These are phyloP conservation scores for Oikopleura dioica DNA, from an alignment of 23 tunicate genomes.

Conservation along the genomic window DNA sequence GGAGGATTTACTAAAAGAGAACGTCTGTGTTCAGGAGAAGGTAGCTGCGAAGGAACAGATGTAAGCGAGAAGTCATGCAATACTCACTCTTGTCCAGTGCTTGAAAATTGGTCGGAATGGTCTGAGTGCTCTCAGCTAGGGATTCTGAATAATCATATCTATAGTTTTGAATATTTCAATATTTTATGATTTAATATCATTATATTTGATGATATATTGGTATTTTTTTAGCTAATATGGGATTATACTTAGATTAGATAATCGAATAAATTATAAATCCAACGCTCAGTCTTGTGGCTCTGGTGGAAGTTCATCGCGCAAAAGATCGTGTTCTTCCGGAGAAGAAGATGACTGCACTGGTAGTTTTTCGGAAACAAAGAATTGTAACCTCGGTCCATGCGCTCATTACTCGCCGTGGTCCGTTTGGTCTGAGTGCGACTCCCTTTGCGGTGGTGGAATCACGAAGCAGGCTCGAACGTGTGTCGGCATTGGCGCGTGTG, in stretches of 20 bases:
- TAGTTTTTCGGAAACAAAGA: not conserved
- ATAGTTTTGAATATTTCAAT: too few relatives aligned
- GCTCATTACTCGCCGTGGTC: not conserved
- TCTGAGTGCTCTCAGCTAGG: too few relatives aligned
- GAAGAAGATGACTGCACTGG: not conserved
- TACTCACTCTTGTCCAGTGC: not conserved
- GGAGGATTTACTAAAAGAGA: not conserved
- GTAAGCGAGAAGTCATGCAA: not conserved
- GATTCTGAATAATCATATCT: too few relatives aligned
- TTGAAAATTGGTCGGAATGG: not conserved
- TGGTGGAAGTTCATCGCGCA: not conserved
- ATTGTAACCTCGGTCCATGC: not conserved
- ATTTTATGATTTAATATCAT: too few relatives aligned
- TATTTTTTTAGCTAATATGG: too few relatives aligned
- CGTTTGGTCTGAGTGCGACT: not conserved
- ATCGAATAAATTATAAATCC: too few relatives aligned
- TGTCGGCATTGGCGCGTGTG: not conserved
- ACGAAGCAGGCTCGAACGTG: not conserved
- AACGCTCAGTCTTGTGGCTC: not conserved
- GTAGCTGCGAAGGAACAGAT: not conserved
- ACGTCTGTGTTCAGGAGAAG: not conserved
- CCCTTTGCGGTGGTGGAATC: not conserved
- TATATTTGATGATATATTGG: too few relatives aligned
- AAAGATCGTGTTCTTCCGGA: not conserved
- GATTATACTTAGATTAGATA: too few relatives aligned